A percentile compares a stretch with the other conserved stretches of the same genome.
phyloP scores from a whole-genome alignment of 2,797 vertebrate genomes.

The Dromococcyx pavoninus region DNA sequence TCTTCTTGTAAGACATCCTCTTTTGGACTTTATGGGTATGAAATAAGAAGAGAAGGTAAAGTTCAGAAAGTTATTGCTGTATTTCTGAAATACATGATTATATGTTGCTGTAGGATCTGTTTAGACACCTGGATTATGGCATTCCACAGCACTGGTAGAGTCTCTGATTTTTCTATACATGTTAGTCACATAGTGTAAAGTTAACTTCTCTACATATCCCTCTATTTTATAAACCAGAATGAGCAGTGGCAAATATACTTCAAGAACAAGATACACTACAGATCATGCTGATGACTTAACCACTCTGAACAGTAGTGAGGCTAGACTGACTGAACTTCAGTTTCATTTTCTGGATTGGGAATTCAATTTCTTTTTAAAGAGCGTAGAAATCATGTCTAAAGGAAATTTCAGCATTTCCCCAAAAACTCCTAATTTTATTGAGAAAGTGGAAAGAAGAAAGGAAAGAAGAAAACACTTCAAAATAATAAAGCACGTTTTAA shows the following conservation, averaged over 20 bases:
- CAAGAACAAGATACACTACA: neutral
- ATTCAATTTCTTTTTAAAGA: neutral
- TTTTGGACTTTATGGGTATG: neutral
- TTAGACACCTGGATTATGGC: neutral
- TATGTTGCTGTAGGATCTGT: neutral
- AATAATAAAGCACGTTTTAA: neutral
- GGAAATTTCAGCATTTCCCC: neutral
- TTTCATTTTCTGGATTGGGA: neutral
- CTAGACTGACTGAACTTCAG: neutral
- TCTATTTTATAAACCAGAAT: neutral
- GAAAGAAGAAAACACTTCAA: neutral
- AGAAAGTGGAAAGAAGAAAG: neutral
- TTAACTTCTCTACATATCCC: neutral
- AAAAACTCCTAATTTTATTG: neutral
- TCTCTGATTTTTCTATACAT: neutral
- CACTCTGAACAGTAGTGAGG: neutral
- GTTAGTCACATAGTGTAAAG: neutral
- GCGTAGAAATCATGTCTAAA: neutral
- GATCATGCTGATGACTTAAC: neutral
- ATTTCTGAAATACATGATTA: neutral
- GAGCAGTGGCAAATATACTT: neutral
- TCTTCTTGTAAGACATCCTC: neutral
- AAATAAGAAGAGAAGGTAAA: neutral
- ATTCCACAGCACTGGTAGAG: rapidly evolving
- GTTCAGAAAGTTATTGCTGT: neutral